Evolutionary conservation across 1,140 invertebrate genomes (phyloP).

Genomic region (Listronotus oregonensis): DNA sequence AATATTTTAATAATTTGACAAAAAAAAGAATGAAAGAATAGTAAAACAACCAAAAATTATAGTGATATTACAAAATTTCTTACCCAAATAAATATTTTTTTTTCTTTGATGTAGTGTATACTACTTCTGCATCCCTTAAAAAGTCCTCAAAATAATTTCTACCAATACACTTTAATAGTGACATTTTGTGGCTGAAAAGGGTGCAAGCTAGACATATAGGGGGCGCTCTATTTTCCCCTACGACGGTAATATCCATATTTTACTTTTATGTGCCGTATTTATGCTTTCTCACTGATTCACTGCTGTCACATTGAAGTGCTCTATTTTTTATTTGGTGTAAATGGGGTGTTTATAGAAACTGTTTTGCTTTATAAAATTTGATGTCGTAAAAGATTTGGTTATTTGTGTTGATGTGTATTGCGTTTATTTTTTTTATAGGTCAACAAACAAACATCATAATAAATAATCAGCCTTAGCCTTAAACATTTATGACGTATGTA

Average conservation of each 20-base stretch:
- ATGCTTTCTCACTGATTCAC: constrained; percentile 41
- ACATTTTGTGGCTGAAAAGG: constrained; percentile 31
- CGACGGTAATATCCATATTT: constrained; percentile 33
- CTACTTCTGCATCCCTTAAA: not conserved
- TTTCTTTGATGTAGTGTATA: too few relatives aligned
- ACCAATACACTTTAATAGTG: constrained; percentile 31
- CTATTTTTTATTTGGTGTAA: constrained; percentile 32
- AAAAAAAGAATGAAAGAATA: too few relatives aligned
- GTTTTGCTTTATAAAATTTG: constrained; percentile 8
- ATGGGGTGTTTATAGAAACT: constrained; percentile 34
- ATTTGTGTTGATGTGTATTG: too few relatives aligned
- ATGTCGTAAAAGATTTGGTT: too few relatives aligned
- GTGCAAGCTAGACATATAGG: constrained; percentile 37
- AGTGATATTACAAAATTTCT: too few relatives aligned
- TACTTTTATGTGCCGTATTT: constrained; percentile 39
- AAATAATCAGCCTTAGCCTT: too few relatives aligned
- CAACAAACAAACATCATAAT: too few relatives aligned
- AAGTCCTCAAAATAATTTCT: constrained; percentile 23
- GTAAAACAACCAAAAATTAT: too few relatives aligned
- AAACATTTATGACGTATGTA: too few relatives aligned
- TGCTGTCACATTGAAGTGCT: constrained; percentile 35
- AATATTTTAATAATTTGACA: too few relatives aligned
- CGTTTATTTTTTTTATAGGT: too few relatives aligned
- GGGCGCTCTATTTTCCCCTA: constrained; percentile 33
- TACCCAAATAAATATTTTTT: too few relatives aligned